Conservation (phyloP, 2,888 invertebrate species). For the Acrobeloides nanus region DNA sequence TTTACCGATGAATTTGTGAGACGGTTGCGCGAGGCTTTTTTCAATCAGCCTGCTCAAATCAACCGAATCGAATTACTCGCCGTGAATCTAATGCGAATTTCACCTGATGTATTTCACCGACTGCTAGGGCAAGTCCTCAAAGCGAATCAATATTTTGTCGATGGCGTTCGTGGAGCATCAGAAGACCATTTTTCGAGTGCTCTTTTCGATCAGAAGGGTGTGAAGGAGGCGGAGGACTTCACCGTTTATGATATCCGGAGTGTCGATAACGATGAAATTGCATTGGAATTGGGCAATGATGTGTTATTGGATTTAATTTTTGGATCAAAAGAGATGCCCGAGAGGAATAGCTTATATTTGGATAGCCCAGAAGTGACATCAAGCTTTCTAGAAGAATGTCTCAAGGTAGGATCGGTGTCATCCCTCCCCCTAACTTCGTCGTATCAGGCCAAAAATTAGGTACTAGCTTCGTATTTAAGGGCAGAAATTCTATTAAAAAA, state of each 20-base stretch:
- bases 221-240: slow-evolving; percentile 15
- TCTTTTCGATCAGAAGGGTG: slow-evolving; percentile 12
- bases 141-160: slow-evolving; percentile 18
- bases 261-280: slow-evolving; percentile 13
- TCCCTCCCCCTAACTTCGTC: no score
- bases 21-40: neutral
- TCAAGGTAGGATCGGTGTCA: slow-evolving; percentile 14
- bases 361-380: slow-evolving; percentile 16
- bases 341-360: slow-evolving; percentile 14
- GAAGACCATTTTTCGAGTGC: slow-evolving; percentile 12
- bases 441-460: no score
- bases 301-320: slow-evolving; percentile 17
- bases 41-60: slow-evolving; percentile 4
- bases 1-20: slow-evolving; percentile 17
- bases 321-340: slow-evolving; percentile 5
- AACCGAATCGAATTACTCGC: slow-evolving; percentile 16
- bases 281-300: slow-evolving; percentile 19
- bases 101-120: slow-evolving; percentile 15
- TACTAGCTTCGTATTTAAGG: no score
- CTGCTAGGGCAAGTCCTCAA: slow-evolving; percentile 10
- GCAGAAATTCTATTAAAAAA: no score
- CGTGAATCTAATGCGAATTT: slow-evolving; percentile 6
- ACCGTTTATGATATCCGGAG: slow-evolving; percentile 19
- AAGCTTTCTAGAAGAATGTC: slow-evolving; percentile 11
- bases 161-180: slow-evolving; percentile 13